A percentile compares a stretch with the other conserved stretches of the same genome.
Conservation (phyloP, 1,140 invertebrate species). For the Aphis gossypii region DNA sequence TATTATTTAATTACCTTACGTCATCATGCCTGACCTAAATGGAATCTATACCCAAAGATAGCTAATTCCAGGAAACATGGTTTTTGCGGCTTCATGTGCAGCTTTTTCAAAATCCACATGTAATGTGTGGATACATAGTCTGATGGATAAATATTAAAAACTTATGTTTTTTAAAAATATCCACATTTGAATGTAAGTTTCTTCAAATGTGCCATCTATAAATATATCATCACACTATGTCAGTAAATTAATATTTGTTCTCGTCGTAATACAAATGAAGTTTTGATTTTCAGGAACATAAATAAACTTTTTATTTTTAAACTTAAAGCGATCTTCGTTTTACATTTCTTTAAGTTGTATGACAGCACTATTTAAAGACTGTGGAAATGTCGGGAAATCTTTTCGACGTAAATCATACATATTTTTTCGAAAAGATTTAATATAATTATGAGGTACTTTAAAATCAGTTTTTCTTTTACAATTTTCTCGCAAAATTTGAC, state of each 20-base stretch:
- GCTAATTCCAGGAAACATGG: not conserved
- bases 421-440: not conserved
- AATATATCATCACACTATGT: too few relatives aligned
- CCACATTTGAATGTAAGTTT: conserved; percentile 9
- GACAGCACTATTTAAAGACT: not conserved
- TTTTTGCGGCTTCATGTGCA: not conserved
- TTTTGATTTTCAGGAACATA: too few relatives aligned
- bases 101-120: not conserved
- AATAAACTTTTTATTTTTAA: too few relatives aligned
- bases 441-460: not conserved
- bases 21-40: not conserved
- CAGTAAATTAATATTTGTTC: too few relatives aligned
- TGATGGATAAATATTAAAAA: not conserved
- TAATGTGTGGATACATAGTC: not conserved
- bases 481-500: not conserved
- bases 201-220: not conserved
- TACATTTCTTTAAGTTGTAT: not conserved
- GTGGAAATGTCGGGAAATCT: not conserved
- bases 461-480: not conserved
- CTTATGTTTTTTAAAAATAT: not conserved
- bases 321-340: too few relatives aligned
- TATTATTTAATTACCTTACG: not conserved
- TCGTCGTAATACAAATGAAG: too few relatives aligned
- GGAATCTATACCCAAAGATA: not conserved
- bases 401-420: not conserved